These are phyloP conservation scores for Chymomyza caudatula DNA, from an alignment of 2,888 invertebrate genomes.

Conservation along the genomic window DNA sequence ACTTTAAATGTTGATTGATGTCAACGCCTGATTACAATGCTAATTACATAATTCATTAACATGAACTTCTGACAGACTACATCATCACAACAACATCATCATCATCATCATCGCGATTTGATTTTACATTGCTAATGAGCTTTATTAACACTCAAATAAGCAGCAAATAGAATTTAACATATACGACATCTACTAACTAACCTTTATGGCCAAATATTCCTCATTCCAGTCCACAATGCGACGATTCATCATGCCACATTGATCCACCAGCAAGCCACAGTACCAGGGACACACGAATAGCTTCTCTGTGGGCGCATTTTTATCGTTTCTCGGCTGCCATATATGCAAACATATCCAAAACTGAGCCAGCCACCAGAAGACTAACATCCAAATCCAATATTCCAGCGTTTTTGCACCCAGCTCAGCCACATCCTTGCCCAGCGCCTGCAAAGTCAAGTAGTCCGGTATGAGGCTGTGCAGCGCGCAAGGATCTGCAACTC, in stretches of 20 bases:
- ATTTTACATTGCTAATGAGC: slow-evolving; percentile 5
- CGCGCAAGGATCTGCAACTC: slow-evolving; percentile 83
- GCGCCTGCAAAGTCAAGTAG: slow-evolving; percentile 91
- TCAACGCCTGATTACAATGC: slow-evolving; percentile 52
- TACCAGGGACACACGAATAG: slow-evolving; percentile 92
- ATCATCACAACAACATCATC: background rate
- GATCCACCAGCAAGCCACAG: slow-evolving; percentile 89
- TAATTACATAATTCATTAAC: slow-evolving; percentile 44
- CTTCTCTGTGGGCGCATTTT: slow-evolving; percentile 90
- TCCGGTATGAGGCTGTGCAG: slow-evolving; percentile 85
- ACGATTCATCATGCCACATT: slow-evolving; percentile 89
- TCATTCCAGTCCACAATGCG: slow-evolving; percentile 83
- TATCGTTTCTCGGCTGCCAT: slow-evolving; percentile 90
- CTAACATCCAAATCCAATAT: slow-evolving; percentile 88
- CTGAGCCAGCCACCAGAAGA: slow-evolving; percentile 89
- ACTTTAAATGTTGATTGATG: slow-evolving; percentile 50
- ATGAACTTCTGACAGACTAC: slow-evolving; percentile 17
- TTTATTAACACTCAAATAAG: background rate
- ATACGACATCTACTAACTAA: slow-evolving; percentile 41
- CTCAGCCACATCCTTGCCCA: slow-evolving; percentile 80
- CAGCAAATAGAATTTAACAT: background rate
- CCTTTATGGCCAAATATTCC: slow-evolving; percentile 79
- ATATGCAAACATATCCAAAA: slow-evolving; percentile 91
- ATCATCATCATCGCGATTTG: background rate
- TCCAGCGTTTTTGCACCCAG: slow-evolving; percentile 80